Evolutionary conservation across 2,113 vertebrate species (phyloP).

Genomic region (Podarcis cretensis): DNA sequence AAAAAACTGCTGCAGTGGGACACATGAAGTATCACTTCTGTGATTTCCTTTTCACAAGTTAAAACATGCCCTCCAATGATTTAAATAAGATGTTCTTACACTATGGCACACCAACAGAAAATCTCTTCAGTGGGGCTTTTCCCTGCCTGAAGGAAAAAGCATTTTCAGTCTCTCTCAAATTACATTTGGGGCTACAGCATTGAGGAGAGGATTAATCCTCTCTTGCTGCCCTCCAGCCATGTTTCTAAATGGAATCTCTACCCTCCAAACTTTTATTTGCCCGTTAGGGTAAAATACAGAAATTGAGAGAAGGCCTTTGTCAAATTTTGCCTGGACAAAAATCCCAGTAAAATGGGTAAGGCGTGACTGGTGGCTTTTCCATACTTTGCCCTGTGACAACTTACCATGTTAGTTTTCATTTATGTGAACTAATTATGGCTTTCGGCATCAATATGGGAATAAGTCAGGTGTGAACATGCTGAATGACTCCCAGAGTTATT

Average conservation of each 20-base stretch:
- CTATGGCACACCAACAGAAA: neutral
- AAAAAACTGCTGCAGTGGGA: neutral
- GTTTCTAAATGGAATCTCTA: neutral
- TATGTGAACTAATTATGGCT: neutral
- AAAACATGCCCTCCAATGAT: neutral
- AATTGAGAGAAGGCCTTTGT: neutral
- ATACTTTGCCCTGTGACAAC: neutral
- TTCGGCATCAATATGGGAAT: neutral
- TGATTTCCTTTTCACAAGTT: neutral
- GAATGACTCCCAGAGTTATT: neutral
- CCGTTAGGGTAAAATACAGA: neutral
- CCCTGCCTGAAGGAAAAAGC: neutral
- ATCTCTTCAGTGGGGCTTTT: neutral
- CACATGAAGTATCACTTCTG: neutral
- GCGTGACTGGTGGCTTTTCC: neutral
- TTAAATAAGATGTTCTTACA: neutral
- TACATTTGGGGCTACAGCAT: neutral
- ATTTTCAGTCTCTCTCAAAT: too few relatives aligned
- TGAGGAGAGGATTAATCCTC: neutral
- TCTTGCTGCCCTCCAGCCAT: neutral
- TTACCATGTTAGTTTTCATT: neutral
- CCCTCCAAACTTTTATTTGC: neutral
- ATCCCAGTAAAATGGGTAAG: neutral
- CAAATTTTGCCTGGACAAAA: neutral
- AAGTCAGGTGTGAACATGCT: neutral